Percentiles rank a stretch among this genome's conserved stretches.
phyloP scores from a whole-genome alignment of 2,888 invertebrate species.

The Ypsolopha scabrella region DNA sequence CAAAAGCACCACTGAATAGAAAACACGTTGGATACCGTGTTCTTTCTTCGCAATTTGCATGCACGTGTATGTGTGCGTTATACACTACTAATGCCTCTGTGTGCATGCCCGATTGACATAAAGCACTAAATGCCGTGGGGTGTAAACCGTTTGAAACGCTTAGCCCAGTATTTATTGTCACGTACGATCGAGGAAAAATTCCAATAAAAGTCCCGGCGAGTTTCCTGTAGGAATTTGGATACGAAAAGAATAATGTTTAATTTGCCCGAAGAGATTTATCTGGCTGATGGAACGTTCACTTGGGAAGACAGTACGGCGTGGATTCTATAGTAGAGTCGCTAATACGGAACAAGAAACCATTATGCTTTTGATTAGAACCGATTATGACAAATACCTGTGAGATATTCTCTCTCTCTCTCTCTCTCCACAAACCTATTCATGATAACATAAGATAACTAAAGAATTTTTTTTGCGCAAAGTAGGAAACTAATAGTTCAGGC shows the following conservation, averaged over 20 bases:
- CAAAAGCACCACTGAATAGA: slow-evolving; percentile 56
- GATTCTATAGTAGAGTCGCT: too few relatives aligned
- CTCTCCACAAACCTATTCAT: too few relatives aligned
- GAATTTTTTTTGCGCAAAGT: too few relatives aligned
- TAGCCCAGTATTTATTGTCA: slow-evolving; percentile 63
- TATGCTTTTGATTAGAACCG: too few relatives aligned
- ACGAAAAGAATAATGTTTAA: slow-evolving; percentile 65
- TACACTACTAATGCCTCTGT: slow-evolving; percentile 9
- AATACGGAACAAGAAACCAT: too few relatives aligned
- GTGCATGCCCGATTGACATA: slow-evolving; percentile 20
- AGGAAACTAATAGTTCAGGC: too few relatives aligned
- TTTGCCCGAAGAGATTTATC: slow-evolving; percentile 40
- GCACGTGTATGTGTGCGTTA: slow-evolving; percentile 24
- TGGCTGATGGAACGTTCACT: not conserved
- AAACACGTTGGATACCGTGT: slow-evolving; percentile 61
- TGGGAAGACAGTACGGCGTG: too few relatives aligned
- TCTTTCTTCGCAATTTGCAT: slow-evolving; percentile 63
- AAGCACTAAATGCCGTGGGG: slow-evolving; percentile 55
- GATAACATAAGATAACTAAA: too few relatives aligned
- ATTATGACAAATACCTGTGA: too few relatives aligned
- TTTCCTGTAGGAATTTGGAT: slow-evolving; percentile 38
- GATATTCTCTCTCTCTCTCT: too few relatives aligned
- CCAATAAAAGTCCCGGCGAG: slow-evolving; percentile 53
- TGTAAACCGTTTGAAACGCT: slow-evolving; percentile 41
- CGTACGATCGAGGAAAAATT: slow-evolving; percentile 65